Percentiles rank a stretch among this genome's conserved stretches.
These are phyloP conservation scores for Thunnus albacares DNA, from an alignment of 2,797 vertebrate species.

Conservation along the genomic window DNA sequence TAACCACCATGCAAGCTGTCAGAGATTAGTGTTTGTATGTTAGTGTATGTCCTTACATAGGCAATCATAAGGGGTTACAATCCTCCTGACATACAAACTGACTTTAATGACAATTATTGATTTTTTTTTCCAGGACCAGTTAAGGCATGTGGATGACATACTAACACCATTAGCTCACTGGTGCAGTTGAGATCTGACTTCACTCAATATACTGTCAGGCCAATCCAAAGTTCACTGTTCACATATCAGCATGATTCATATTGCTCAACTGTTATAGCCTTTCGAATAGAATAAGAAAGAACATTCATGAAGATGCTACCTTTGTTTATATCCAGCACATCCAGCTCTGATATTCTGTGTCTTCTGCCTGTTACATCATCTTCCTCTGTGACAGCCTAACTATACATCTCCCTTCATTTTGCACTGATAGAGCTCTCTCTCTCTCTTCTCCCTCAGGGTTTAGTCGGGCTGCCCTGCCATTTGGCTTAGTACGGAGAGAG, in stretches of 20 bases:
- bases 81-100: slow-evolving; percentile 61
- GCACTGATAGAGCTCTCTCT: slow-evolving; percentile 63
- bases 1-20: neutral
- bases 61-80: slow-evolving; percentile 15
- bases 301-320: slow-evolving; percentile 11
- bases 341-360: slow-evolving; percentile 41
- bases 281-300: slow-evolving; percentile 31
- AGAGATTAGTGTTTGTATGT: slow-evolving; percentile 16
- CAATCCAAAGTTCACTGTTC: slow-evolving; percentile 5
- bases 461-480: slow-evolving; percentile 95
- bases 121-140: slow-evolving; percentile 59
- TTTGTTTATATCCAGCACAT: slow-evolving; percentile 21
- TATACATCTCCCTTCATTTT: slow-evolving; percentile 66
- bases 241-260: slow-evolving; percentile 6
- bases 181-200: slow-evolving; percentile 54
- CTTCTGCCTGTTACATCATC: slow-evolving; percentile 27
- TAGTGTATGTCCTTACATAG: slow-evolving; percentile 11
- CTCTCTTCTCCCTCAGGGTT: slow-evolving; percentile 86
- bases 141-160: slow-evolving; percentile 65
- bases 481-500: slow-evolving; percentile 97
- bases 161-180: slow-evolving; percentile 63
- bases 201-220: slow-evolving; percentile 46
- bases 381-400: slow-evolving; percentile 49
- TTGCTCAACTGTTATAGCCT: slow-evolving; percentile 13
- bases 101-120: slow-evolving; percentile 67